A percentile compares a stretch with the other conserved stretches of the same genome.
phyloP scores from a whole-genome alignment of 1,140 invertebrate genomes.

The Panagrolaimus sp. region DNA sequence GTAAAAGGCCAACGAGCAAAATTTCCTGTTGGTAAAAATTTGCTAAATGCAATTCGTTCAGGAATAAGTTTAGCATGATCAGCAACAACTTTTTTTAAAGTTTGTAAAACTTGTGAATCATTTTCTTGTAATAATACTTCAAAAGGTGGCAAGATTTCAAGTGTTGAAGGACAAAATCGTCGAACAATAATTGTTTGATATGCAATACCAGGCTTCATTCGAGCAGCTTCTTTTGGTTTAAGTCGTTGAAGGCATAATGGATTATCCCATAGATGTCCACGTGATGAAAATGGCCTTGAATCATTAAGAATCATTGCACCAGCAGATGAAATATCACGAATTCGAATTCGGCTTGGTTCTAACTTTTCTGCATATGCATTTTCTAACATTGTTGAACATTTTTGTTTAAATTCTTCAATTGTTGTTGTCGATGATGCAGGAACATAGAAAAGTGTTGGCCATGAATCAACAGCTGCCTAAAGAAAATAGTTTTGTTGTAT shows the following conservation, averaged over 20 bases:
- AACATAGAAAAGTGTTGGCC: neutral
- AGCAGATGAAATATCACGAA: neutral
- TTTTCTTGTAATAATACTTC: constrained; percentile 13
- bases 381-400: neutral
- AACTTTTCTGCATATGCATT: neutral
- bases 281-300: constrained; percentile 14
- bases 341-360: neutral
- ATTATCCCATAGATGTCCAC: constrained; percentile 9
- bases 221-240: constrained; percentile 1
- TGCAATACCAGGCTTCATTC: neutral
- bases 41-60: constrained; percentile 17
- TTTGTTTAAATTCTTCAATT: neutral
- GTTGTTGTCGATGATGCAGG: neutral
- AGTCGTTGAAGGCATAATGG: neutral
- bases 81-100: neutral
- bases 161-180: constrained; percentile 20
- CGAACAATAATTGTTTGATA: constrained; percentile 11
- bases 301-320: constrained; percentile 16
- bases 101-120: constrained; percentile 12
- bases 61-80: constrained; percentile 11
- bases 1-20: constrained; percentile 17
- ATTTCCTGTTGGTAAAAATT: neutral
- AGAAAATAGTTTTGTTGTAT: too few species aligned
- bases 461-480: neutral
- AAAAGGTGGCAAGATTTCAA: constrained; percentile 20